phyloP scores from a whole-genome alignment of 2,797 vertebrate species.

The Hydrocynus forskahlii region DNA sequence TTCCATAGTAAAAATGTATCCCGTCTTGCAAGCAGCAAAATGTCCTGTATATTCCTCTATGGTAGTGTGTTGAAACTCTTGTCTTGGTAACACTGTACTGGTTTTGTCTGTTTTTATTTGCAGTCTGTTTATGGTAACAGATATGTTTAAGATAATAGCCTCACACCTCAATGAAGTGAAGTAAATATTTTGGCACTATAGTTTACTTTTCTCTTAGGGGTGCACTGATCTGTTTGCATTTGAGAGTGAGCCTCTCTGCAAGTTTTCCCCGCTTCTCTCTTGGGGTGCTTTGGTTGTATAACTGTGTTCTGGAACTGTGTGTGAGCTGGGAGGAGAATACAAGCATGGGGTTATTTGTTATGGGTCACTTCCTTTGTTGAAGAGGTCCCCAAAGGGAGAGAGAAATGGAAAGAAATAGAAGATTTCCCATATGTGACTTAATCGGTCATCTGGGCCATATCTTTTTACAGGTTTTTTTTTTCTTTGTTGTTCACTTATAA shows the following conservation, averaged over 20 bases:
- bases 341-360: not conserved
- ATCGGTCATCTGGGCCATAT: too few relatives aligned
- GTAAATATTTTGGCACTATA: slow-evolving; percentile 28
- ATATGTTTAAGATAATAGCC: slow-evolving; percentile 5
- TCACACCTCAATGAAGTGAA: slow-evolving; percentile 13
- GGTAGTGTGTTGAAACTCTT: not conserved
- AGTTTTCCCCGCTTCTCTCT: slow-evolving; percentile 26
- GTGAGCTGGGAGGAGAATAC: not conserved
- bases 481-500: too few relatives aligned
- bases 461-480: too few relatives aligned
- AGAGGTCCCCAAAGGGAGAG: not conserved
- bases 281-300: slow-evolving; percentile 8
- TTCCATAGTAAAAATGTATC: too few relatives aligned
- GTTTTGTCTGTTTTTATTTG: not conserved
- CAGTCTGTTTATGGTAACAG: not conserved
- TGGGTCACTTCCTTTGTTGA: slow-evolving; percentile 35
- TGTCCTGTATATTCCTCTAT: too few relatives aligned
- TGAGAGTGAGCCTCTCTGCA: not conserved
- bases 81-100: not conserved
- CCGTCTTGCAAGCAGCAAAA: not conserved
- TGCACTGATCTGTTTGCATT: not conserved
- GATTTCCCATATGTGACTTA: not conserved
- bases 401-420: not conserved
- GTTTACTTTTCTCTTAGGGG: slow-evolving; percentile 1
- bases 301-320: slow-evolving; percentile 6